Conservation (phyloP, 64 coral and sea anemone species). For the Platygyra sinensis region DNA sequence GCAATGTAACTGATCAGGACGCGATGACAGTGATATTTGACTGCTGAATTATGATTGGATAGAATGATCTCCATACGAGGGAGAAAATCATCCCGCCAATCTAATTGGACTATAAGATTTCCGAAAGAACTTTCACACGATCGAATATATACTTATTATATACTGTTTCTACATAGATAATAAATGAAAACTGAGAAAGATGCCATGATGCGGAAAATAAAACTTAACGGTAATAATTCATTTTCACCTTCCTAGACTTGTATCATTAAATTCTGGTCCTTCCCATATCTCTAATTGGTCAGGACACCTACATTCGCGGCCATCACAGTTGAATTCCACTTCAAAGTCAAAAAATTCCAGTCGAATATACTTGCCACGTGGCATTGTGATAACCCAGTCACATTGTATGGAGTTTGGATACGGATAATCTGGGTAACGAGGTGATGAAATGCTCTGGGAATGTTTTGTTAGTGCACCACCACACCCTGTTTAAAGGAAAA, state of each 20-base stretch:
- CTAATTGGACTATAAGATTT: no score
- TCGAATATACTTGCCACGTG: conserved; percentile 38
- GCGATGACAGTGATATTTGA: no score
- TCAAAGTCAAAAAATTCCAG: conserved; percentile 35
- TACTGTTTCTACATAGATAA: no score
- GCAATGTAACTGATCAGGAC: no score
- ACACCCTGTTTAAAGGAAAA: conserved; percentile 25
- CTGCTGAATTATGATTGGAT: no score
- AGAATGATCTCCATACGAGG: no score
- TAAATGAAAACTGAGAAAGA: background rate
- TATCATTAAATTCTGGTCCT: conserved; percentile 61
- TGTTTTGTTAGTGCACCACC: conserved; percentile 27
- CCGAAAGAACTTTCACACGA: no score
- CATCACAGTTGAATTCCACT: conserved; percentile 27
- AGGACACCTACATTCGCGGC: conserved; percentile 10
- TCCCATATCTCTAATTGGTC: conserved; percentile 62
- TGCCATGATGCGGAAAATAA: background rate
- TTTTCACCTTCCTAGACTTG: conserved; percentile 54
- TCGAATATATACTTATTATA: no score
- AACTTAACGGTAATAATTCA: background rate
- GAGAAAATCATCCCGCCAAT: no score
- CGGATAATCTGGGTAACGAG: conserved; percentile 51
- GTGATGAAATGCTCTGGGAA: conserved; percentile 44
- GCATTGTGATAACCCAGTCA: conserved; percentile 53
- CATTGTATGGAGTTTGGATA: conserved; percentile 52